Evolutionary conservation across 2,797 vertebrate species (phyloP), one percentile per base, ranked within the genome.

Genomic region (Monodelphis domestica): DNA sequence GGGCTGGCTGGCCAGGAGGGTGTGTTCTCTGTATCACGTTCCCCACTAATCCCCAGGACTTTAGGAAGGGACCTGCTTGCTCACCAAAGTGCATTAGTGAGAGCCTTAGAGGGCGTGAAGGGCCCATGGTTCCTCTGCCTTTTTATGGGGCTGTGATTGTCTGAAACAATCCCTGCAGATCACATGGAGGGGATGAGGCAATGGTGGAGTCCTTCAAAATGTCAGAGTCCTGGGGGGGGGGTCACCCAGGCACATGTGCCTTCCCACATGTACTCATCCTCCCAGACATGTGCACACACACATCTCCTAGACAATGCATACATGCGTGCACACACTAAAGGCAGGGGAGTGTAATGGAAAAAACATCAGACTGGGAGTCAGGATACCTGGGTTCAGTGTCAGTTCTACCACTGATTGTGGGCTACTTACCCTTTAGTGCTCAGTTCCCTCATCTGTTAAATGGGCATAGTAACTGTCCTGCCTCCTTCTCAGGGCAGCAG

Each of bases 1-100:
- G 38, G n/a, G 21, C 94, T 53, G 97, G 95, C 94, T 97, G 95
- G 95, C 97, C 97, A 55, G 97, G 98, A 98, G 98, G 98, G 97
- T 96, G 97, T 97, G 97, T 96, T 96, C 94, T 95, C 97, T 97
- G 97, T 95, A 98, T 94, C 95, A 95, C 93, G 96, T 97, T 97
- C 96, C 87, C 51, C 87, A 52, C 87, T 88, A 88, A 88, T 88
- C 87, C 87, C 26, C 33, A 50, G 50, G 51, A 53, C 52, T 88
- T 88, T 88, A 88, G 52, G 52, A 52, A 53, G 52, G 52, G 51
- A 88, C 50, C 87, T 52, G 50, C 45, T 88, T 88, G 87, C 52
- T 51, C 50, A 88, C 50, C 52, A 88, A 88, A 88, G 28, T 33
- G 28, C 87, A 88, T 88, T 53, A 88, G 52, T 30, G 87, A 53